phyloP scores from a whole-genome alignment of 2,888 invertebrate genomes.

The Agrochola circellaris region DNA sequence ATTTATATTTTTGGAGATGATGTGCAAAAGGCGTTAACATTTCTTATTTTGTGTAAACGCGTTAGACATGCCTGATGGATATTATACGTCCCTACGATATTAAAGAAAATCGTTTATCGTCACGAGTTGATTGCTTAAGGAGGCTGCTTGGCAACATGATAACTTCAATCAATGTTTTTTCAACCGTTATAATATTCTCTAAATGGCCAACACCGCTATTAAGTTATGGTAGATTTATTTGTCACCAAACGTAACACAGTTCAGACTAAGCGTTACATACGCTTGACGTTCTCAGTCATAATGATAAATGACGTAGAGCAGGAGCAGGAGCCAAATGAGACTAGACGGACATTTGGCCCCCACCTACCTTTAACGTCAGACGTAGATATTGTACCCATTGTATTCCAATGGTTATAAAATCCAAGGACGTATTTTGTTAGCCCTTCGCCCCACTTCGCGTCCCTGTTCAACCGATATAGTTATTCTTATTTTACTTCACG shows the following conservation, averaged over 20 bases:
- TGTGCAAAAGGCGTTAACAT: neutral
- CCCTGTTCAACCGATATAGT: neutral
- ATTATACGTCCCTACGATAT: slow-evolving; percentile 19
- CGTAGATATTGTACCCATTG: slow-evolving; percentile 4
- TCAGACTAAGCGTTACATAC: neutral
- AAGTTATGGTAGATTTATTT: neutral
- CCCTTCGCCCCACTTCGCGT: neutral
- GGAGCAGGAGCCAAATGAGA: slow-evolving; percentile 2
- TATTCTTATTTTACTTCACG: neutral
- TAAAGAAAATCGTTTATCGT: slow-evolving; percentile 16
- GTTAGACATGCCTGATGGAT: slow-evolving; percentile 9
- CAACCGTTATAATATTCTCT: slow-evolving; percentile 6
- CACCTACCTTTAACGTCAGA: neutral
- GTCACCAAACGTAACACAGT: neutral
- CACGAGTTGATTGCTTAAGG: neutral
- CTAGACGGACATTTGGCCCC: neutral
- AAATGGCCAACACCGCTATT: neutral
- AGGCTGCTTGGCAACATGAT: slow-evolving; percentile 14
- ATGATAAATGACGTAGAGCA: slow-evolving; percentile 1
- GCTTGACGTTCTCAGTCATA: neutral
- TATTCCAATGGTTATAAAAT: slow-evolving; percentile 1
- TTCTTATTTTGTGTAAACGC: slow-evolving; percentile 14
- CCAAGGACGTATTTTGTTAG: slow-evolving; percentile 3
- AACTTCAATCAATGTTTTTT: slow-evolving; percentile 5
- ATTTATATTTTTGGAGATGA: neutral